Conservation (phyloP, 2,113 vertebrate species). For the Sylvicapra grimmia region DNA sequence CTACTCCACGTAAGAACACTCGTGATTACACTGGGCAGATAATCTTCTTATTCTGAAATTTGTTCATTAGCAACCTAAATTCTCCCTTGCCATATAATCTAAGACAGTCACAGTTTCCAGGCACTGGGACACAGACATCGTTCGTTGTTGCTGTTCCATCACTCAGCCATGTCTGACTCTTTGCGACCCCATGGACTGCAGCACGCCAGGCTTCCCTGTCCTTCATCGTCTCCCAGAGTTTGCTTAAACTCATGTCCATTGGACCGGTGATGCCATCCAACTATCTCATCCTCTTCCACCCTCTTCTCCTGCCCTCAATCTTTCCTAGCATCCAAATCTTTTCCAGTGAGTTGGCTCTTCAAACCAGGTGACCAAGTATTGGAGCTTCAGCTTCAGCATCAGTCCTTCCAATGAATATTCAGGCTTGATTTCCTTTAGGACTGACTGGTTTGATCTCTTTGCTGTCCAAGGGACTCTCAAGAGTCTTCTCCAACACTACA, state of each 20-base stretch:
- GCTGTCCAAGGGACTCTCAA: neutral
- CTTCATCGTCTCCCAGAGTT: neutral
- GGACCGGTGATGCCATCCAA: neutral
- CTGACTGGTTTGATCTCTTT: neutral
- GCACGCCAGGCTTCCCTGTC: neutral
- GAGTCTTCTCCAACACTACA: neutral
- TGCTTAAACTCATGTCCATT: neutral
- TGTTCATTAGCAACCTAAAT: neutral
- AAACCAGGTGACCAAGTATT: neutral
- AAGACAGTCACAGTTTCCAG: neutral
- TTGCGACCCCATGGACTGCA: neutral
- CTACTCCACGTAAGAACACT: neutral
- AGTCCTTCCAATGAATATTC: neutral
- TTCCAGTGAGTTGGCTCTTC: neutral
- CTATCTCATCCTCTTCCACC: neutral
- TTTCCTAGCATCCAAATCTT: neutral
- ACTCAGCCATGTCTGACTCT: neutral
- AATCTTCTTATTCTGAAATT: neutral
- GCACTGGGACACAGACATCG: neutral
- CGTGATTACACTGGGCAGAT: neutral
- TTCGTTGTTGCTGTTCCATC: accelerated
- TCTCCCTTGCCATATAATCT: neutral
- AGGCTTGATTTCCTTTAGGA: neutral
- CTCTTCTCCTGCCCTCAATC: neutral
- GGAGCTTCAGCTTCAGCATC: neutral